Evolutionary conservation across 2,797 vertebrate species (phyloP).

Genomic region (Lemur catta): DNA sequence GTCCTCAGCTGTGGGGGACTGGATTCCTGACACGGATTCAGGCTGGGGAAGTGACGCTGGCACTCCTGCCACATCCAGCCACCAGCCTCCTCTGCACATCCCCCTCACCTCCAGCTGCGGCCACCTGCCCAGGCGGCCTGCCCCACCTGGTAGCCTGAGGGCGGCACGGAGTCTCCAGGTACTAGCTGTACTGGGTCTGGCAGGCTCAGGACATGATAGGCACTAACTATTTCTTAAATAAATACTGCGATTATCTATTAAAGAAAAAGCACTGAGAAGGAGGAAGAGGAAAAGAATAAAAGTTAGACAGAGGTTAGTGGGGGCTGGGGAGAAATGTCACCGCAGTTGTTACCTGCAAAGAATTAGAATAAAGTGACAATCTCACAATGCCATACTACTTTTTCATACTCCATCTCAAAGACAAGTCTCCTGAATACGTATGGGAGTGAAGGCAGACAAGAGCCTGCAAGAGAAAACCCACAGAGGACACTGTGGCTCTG

Average conservation of each 20-base stretch:
- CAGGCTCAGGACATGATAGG: not conserved
- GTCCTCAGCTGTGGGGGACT: not conserved
- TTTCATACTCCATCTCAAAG: not conserved
- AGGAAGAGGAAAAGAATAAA: not conserved
- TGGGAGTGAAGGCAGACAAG: not conserved
- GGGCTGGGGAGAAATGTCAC: too few species aligned
- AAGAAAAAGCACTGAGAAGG: not conserved
- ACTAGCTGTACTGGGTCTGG: not conserved
- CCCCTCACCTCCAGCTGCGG: not conserved
- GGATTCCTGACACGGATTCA: not conserved
- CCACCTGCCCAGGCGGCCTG: not conserved
- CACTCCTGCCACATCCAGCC: not conserved
- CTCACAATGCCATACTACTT: not conserved
- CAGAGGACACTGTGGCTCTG: fast-evolving
- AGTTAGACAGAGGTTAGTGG: not conserved
- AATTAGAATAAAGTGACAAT: not conserved
- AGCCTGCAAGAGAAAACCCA: not conserved
- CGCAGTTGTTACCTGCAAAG: not conserved
- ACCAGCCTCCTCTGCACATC: not conserved
- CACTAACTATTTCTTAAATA: not conserved
- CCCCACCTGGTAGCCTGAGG: not conserved
- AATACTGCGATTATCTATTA: not conserved
- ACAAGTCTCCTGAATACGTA: not conserved
- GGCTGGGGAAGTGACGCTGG: not conserved
- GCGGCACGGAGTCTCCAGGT: not conserved